Percentiles rank a stretch among this genome's conserved stretches.
Conservation (phyloP, 2,113 vertebrate species). For the Colaptes auratus region DNA sequence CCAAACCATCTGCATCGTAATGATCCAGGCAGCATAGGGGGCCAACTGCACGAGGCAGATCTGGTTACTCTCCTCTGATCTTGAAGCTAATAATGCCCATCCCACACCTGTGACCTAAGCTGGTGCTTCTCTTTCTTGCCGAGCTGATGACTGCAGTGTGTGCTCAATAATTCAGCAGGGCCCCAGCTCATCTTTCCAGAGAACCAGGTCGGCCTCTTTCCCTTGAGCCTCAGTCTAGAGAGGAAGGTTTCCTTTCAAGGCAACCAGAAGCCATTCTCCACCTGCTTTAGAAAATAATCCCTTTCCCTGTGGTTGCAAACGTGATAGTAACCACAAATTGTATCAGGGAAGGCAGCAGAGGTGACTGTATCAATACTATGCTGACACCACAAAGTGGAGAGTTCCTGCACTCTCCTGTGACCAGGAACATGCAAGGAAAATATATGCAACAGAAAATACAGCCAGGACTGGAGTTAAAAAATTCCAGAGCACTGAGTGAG, state of each 20-base stretch:
- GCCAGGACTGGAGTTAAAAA: neutral
- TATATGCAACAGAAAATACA: neutral
- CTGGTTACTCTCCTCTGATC: neutral
- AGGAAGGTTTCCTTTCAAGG: neutral
- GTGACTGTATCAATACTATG: neutral
- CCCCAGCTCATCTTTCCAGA: slow-evolving; percentile 32
- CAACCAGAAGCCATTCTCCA: neutral
- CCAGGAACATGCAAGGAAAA: neutral
- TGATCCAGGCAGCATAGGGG: neutral
- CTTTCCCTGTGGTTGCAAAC: slow-evolving; percentile 22
- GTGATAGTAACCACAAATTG: neutral
- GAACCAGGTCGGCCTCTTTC: neutral
- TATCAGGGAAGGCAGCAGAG: neutral
- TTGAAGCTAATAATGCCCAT: neutral
- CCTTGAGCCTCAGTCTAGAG: neutral
- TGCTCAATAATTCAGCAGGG: slow-evolving; percentile 58
- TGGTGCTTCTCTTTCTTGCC: slow-evolving; percentile 2
- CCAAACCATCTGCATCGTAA: neutral
- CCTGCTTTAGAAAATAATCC: slow-evolving; percentile 17
- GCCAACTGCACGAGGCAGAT: neutral
- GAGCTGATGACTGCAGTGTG: neutral
- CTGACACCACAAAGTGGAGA: neutral
- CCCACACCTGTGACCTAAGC: slow-evolving; percentile 17
- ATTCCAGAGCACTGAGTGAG: neutral
- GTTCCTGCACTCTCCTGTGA: neutral